phyloP scores from a whole-genome alignment of 2,888 invertebrate genomes.

The Latrodectus elegans region DNA sequence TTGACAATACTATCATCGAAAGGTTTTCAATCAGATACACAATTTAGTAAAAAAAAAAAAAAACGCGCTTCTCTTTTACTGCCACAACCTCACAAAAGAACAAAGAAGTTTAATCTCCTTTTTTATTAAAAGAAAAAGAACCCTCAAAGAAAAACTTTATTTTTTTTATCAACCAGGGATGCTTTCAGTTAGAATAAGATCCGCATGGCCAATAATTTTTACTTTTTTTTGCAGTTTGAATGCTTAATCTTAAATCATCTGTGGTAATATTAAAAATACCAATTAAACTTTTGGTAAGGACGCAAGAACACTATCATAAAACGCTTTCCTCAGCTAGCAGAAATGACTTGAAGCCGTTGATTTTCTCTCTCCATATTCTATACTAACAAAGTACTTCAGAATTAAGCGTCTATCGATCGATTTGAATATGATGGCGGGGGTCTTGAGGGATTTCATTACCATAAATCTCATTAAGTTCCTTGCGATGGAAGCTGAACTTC shows the following conservation, averaged over 20 bases:
- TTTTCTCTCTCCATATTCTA: conserved; percentile 47
- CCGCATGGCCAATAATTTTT: neutral
- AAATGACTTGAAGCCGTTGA: conserved; percentile 42
- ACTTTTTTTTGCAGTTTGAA: neutral
- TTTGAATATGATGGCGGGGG: conserved; percentile 62
- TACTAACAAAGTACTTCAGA: conserved; percentile 56
- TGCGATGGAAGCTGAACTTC: conserved; percentile 56
- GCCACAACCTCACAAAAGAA: no score
- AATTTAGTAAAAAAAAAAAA: no score
- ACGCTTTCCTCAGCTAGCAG: neutral
- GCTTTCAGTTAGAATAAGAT: neutral
- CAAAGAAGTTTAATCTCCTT: no score
- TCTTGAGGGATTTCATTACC: conserved; percentile 64
- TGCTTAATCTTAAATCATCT: neutral
- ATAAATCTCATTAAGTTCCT: conserved; percentile 65
- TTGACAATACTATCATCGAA: no score
- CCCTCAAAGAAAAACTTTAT: no score
- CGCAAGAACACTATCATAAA: conserved; percentile 44
- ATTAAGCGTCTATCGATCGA: conserved; percentile 61
- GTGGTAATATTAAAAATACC: neutral
- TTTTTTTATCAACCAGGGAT: no score
- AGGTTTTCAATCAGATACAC: no score
- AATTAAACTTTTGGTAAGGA: neutral
- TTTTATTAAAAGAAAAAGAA: no score
- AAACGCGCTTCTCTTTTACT: no score